Percentiles rank a stretch among this genome's conserved stretches.
phyloP scores from a whole-genome alignment of 2,888 invertebrate species.

The Pheosia gnoma region DNA sequence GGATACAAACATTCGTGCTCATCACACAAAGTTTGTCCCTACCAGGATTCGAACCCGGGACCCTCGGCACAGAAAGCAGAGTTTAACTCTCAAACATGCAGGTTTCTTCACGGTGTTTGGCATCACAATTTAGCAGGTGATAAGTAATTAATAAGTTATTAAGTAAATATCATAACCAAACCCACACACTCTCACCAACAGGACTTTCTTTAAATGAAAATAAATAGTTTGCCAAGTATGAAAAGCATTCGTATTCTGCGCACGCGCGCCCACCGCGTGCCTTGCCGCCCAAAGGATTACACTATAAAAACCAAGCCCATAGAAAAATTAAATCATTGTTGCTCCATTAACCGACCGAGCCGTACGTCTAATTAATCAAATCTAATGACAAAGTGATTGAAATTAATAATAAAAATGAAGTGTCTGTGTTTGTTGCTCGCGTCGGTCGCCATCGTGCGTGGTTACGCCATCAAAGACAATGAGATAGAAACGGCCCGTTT shows the following conservation, averaged over 20 bases:
- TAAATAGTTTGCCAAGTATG: conserved; percentile 77
- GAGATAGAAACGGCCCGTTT: conserved; percentile 83
- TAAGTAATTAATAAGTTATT: too few species aligned
- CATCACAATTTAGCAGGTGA: too few species aligned
- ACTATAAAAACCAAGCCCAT: conserved; percentile 88
- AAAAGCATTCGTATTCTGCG: conserved; percentile 63
- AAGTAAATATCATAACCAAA: background rate
- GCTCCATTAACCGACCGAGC: conserved; percentile 77
- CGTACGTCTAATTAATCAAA: conserved; percentile 77
- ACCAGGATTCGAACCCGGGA: too few species aligned
- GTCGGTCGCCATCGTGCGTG: conserved; percentile 75
- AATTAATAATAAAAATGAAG: conserved; percentile 65
- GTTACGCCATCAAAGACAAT: conserved; percentile 83
- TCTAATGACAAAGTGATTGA: conserved; percentile 74
- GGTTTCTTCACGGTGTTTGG: too few species aligned
- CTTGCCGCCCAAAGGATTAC: conserved; percentile 82
- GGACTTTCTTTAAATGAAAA: conserved; percentile 82
- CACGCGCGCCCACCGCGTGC: conserved; percentile 71
- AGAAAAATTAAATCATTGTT: conserved; percentile 84
- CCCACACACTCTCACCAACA: conserved; percentile 72
- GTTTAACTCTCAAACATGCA: too few species aligned
- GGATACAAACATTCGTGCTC: too few species aligned
- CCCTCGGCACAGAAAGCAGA: too few species aligned
- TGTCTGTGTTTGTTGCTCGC: conserved; percentile 81
- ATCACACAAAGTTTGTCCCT: too few species aligned